A percentile compares a stretch with the other conserved stretches of the same genome.
phyloP scores from a whole-genome alignment of 1,140 invertebrate genomes.

The Pseudomyrmex sp. region DNA sequence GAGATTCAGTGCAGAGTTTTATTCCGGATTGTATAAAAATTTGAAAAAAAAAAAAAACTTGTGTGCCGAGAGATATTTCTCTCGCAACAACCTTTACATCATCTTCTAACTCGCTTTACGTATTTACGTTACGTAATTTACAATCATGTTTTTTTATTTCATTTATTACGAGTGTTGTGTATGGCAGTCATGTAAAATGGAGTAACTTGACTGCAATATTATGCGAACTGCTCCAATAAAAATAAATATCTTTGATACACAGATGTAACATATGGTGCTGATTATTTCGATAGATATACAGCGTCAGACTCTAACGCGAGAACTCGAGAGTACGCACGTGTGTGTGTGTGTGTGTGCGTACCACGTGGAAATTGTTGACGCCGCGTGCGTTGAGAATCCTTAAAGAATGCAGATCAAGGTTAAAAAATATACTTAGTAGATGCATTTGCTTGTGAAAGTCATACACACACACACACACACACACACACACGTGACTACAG shows the following conservation, averaged over 20 bases:
- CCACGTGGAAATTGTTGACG: conserved; percentile 25
- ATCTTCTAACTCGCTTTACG: too few species aligned
- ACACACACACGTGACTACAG: neutral
- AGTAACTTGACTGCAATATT: too few species aligned
- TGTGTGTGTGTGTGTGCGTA: neutral
- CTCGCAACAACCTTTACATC: too few species aligned
- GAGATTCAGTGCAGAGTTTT: too few species aligned
- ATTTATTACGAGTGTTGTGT: too few species aligned
- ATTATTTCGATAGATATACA: conserved; percentile 28
- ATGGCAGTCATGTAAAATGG: too few species aligned
- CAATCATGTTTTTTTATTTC: too few species aligned
- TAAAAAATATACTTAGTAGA: conserved; percentile 30
- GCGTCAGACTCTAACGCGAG: neutral
- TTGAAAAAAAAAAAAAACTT: too few species aligned
- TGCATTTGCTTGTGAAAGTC: conserved; percentile 10
- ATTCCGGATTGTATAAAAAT: too few species aligned
- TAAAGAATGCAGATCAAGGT: conserved; percentile 29
- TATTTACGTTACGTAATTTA: too few species aligned
- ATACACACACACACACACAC: neutral
- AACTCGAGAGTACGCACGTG: neutral
- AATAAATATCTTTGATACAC: conserved; percentile 13
- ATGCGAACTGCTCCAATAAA: neutral
- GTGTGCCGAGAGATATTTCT: too few species aligned
- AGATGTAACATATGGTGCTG: neutral
- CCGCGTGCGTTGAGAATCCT: neutral